A percentile compares a stretch with the other conserved stretches of the same genome.
Conservation (phyloP, 2,888 invertebrate genomes). For the Leptogaster cylindrica region DNA sequence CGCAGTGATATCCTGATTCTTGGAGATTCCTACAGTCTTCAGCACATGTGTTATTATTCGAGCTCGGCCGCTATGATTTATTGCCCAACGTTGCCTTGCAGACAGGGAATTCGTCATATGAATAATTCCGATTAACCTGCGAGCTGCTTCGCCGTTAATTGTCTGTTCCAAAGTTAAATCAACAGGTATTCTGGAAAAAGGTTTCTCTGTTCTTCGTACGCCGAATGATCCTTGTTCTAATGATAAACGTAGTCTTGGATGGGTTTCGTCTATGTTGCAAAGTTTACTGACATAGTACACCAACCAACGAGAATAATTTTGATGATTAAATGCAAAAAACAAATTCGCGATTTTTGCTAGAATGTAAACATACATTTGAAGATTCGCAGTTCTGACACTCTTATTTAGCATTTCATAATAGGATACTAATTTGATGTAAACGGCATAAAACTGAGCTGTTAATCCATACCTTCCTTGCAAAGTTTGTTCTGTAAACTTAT, state of each 20-base stretch:
- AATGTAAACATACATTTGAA: constrained; percentile 48
- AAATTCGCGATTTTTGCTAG: constrained; percentile 53
- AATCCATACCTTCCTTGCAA: neutral
- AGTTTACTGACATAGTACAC: constrained; percentile 53
- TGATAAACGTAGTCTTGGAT: constrained; percentile 51
- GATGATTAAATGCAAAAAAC: constrained; percentile 55
- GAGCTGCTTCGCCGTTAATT: constrained; percentile 55
- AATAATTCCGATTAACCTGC: constrained; percentile 51
- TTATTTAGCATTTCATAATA: neutral
- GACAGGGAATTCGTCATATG: constrained; percentile 44
- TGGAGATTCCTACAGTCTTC: constrained; percentile 47
- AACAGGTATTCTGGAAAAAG: constrained; percentile 40
- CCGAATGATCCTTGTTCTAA: constrained; percentile 53
- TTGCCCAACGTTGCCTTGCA: constrained; percentile 41
- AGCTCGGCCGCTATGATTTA: constrained; percentile 49
- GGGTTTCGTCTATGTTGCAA: constrained; percentile 51
- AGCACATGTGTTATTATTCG: constrained; percentile 48
- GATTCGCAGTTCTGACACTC: constrained; percentile 34
- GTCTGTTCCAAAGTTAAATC: constrained; percentile 53
- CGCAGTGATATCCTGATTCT: constrained; percentile 49
- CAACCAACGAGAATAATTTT: constrained; percentile 54
- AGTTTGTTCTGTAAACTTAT: neutral
- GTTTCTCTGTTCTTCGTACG: constrained; percentile 47
- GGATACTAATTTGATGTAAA: neutral
- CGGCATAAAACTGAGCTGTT: neutral